Evolutionary conservation across 2,797 vertebrate species (phyloP), one percentile per base, ranked within the genome.

Genomic region (Zalophus californianus): DNA sequence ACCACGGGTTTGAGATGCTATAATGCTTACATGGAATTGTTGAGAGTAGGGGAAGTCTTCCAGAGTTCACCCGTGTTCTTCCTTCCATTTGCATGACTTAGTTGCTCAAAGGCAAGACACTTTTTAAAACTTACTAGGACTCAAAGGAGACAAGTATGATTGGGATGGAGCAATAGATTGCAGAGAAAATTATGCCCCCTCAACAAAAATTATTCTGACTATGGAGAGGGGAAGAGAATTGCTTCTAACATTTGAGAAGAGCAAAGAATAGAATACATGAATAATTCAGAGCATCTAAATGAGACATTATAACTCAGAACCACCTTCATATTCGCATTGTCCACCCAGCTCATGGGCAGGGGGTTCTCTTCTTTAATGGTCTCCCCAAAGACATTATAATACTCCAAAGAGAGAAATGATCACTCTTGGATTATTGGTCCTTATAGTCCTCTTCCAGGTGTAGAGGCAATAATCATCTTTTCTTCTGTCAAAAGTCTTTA

Each of bases 401-500:
- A 84, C 44, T 72, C 58, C 62, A 82, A 70, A 79, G 72, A 89
- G 73, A 91, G 35, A 93, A 94, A 72, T 27, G 48, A 68, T 68
- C 83, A 41, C 29, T 14, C 12, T n/a, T 77, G 77, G 35, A 20
- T 80, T 87, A 79, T 20, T 41, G 58, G 54, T 86, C 60, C 64
- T 78, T 21, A 64, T 2, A 32, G 62, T 96, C 78, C 68, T 97
- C 72, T 83, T 96, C 82, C 3, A 14, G 66, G 21, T 79, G 70
- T 27, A n/a, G 25, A 27, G 11, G 84, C 68, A 58, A 73, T 23
- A 14, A 32, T 21, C 70, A 20, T 14, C 50, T 48, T 73, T 38
- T 23, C 82, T 96, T 94, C 79, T 35, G 64, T 99, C 98, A 99
- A 98, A 99, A 99, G 98, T 99, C 99, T 95, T 99, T 98, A 97